These are phyloP conservation scores for Clanis bilineata DNA, from an alignment of 2,888 invertebrate genomes.

Conservation along the genomic window DNA sequence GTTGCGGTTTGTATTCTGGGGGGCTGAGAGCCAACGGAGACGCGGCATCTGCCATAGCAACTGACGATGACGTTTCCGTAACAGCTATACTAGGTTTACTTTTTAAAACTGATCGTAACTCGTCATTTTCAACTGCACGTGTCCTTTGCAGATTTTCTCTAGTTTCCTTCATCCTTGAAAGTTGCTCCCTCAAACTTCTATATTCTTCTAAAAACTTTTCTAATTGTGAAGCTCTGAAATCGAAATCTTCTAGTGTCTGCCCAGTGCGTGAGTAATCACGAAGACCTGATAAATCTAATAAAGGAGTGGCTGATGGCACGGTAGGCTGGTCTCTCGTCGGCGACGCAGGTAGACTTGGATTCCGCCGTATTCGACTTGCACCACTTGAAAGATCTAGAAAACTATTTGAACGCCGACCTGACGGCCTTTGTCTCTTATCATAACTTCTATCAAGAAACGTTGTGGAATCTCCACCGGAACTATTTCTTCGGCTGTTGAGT, in stretches of 20 bases:
- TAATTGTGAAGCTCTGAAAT: slow-evolving; percentile 90
- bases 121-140: slow-evolving; percentile 75
- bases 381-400: slow-evolving; percentile 85
- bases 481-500: slow-evolving; percentile 87
- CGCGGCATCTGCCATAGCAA: slow-evolving; percentile 65
- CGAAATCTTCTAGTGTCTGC: slow-evolving; percentile 83
- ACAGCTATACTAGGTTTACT: slow-evolving; percentile 80
- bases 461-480: slow-evolving; percentile 86
- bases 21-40: slow-evolving; percentile 69
- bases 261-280: slow-evolving; percentile 72
- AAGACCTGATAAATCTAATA: slow-evolving; percentile 83
- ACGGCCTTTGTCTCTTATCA: slow-evolving; percentile 60
- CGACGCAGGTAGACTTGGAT: slow-evolving; percentile 85
- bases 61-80: slow-evolving; percentile 73
- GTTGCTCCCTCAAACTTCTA: slow-evolving; percentile 87
- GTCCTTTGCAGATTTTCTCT: slow-evolving; percentile 84
- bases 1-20: slow-evolving; percentile 68
- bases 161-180: slow-evolving; percentile 91
- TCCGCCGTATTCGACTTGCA: slow-evolving; percentile 63
- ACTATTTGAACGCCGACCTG: slow-evolving; percentile 85
- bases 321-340: slow-evolving; percentile 79
- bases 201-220: slow-evolving; percentile 91
- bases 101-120: slow-evolving; percentile 79
- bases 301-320: slow-evolving; percentile 82
- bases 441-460: slow-evolving; percentile 65